Evolutionary conservation across 2,113 vertebrate species (phyloP).

Genomic region (Thomomys bottae): DNA sequence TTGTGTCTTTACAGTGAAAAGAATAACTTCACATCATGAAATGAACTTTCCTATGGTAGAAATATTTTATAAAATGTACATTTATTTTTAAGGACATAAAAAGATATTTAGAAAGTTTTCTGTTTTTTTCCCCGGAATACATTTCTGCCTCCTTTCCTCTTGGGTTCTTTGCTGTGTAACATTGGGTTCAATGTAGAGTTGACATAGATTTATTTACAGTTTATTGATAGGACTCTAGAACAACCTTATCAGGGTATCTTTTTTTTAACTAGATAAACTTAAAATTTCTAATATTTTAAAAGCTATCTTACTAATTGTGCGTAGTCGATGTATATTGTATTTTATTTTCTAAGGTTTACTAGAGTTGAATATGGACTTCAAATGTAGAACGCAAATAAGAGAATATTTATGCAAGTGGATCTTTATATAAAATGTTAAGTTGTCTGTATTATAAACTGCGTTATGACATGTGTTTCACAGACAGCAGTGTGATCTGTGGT

Average conservation of each 20-base stretch:
- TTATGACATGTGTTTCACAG: neutral
- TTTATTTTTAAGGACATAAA: neutral
- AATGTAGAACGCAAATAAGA: constrained; percentile 17
- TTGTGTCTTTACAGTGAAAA: neutral
- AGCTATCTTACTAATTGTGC: neutral
- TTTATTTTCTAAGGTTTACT: constrained; percentile 10
- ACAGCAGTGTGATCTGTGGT: neutral
- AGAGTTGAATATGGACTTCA: constrained; percentile 10
- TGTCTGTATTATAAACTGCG: neutral
- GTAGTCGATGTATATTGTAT: neutral
- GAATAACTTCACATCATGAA: neutral
- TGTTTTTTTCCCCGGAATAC: neutral
- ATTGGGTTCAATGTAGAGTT: neutral
- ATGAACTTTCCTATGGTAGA: constrained; percentile 36
- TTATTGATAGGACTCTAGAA: neutral
- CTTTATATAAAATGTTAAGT: neutral
- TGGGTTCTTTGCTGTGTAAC: constrained; percentile 14
- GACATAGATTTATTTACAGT: neutral
- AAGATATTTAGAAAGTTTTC: neutral
- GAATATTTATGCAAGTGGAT: neutral
- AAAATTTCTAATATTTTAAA: constrained; percentile 8
- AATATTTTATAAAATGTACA: constrained; percentile 36
- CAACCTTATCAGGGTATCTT: neutral
- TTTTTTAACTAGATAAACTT: constrained; percentile 3
- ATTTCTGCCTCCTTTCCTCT: neutral